phyloP scores from a whole-genome alignment of 2,113 vertebrate genomes.

The Eurystomus gularis region DNA sequence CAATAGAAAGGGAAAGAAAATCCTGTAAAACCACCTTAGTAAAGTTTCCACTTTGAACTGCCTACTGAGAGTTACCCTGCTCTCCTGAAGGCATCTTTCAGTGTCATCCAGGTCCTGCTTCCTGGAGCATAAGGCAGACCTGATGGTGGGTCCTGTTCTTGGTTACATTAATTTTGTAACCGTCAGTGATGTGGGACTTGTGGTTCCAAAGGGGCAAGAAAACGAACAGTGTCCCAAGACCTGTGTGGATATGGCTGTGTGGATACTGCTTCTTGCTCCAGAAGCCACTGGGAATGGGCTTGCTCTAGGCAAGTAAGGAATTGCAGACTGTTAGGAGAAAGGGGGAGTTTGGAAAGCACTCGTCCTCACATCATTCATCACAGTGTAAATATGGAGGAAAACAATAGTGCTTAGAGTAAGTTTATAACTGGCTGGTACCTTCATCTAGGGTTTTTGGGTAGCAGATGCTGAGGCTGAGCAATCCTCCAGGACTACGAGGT shows the following conservation, averaged over 20 bases:
- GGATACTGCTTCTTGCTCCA: neutral
- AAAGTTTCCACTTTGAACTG: neutral
- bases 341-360: neutral
- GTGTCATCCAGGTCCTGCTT: neutral
- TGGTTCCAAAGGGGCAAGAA: neutral
- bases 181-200: neutral
- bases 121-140: neutral
- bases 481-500: neutral
- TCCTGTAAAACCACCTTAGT: neutral
- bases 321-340: neutral
- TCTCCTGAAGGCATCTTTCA: neutral
- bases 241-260: neutral
- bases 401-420: neutral
- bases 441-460: neutral
- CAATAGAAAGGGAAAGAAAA: neutral
- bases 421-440: neutral
- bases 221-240: neutral
- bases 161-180: neutral
- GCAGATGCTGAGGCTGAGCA: neutral
- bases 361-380: neutral
- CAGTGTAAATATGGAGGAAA: neutral
- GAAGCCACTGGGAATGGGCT: neutral
- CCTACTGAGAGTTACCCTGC: neutral
- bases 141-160: neutral
- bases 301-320: neutral